A percentile compares a stretch with the other conserved stretches of the same genome.
These are phyloP conservation scores for Gymnoscelis rufifasciata DNA, from an alignment of 2,888 invertebrate species.

Conservation along the genomic window DNA sequence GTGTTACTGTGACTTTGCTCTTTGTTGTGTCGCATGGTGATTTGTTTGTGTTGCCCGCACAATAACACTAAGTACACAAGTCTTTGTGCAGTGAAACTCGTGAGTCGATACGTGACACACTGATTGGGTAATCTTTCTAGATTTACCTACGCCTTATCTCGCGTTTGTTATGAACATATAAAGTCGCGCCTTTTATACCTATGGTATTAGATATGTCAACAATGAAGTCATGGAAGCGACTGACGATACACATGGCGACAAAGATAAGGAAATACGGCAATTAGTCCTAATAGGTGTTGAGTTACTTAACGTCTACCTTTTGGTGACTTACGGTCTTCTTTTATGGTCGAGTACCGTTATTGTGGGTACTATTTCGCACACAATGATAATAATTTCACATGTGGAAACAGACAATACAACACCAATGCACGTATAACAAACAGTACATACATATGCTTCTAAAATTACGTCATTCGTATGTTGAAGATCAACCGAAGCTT, in stretches of 20 bases:
- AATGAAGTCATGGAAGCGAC: slow-evolving; percentile 20
- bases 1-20: slow-evolving; percentile 57
- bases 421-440: slow-evolving; percentile 4
- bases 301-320: slow-evolving; percentile 15
- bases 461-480: slow-evolving; percentile 18
- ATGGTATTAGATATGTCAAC: slow-evolving; percentile 15
- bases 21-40: slow-evolving; percentile 51
- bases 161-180: slow-evolving; percentile 22
- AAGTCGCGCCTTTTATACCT: slow-evolving; percentile 10
- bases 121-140: slow-evolving; percentile 49
- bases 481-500: slow-evolving; percentile 16
- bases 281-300: slow-evolving; percentile 42
- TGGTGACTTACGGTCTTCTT: background rate
- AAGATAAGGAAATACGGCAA: slow-evolving; percentile 35
- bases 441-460: slow-evolving; percentile 1
- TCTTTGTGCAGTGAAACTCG: slow-evolving; percentile 62
- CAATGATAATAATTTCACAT: slow-evolving; percentile 5
- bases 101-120: slow-evolving; percentile 49
- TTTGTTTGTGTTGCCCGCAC: slow-evolving; percentile 44
- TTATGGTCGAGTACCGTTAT: too few relatives aligned
- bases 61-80: slow-evolving; percentile 42
- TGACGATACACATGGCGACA: slow-evolving; percentile 1
- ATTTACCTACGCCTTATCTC: slow-evolving; percentile 50
- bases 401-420: slow-evolving; percentile 5
- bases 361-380: slow-evolving; percentile 1